Conservation (phyloP, 37 sponge, comb jelly and placozoan genomes). For the Diacarnus erythraeanus region DNA sequence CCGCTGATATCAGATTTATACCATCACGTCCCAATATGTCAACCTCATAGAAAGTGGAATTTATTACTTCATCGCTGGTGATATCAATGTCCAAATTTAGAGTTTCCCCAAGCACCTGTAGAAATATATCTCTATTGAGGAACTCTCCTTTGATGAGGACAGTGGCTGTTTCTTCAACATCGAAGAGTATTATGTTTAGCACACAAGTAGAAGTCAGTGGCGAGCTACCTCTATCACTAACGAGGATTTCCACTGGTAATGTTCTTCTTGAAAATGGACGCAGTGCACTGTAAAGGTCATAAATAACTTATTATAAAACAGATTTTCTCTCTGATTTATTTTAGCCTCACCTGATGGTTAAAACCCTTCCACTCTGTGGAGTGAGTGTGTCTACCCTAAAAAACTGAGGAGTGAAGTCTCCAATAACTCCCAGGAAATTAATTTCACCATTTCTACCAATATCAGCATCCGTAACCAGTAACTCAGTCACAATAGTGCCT, state of each 20-base stretch:
- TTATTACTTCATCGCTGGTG: neutral
- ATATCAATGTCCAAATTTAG: conserved; percentile 10
- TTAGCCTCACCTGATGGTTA: conserved; percentile 16
- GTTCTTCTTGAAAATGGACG: no score
- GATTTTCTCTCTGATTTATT: no score
- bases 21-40: neutral
- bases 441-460: conserved; percentile 30
- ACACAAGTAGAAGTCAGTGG: neutral
- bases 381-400: conserved; percentile 52
- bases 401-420: neutral
- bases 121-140: conserved; percentile 9
- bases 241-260: neutral
- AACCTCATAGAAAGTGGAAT: neutral
- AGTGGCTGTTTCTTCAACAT: conserved; percentile 25
- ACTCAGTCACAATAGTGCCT: conserved; percentile 4
- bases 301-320: neutral
- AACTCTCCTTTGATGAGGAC: conserved; percentile 2
- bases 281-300: neutral
- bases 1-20: neutral
- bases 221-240: conserved; percentile 15
- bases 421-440: neutral
- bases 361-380: conserved; percentile 34
- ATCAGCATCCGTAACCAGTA: conserved; percentile 52
- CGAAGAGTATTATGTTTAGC: conserved; percentile 21
- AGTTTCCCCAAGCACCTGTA: conserved; percentile 15